A percentile compares a stretch with the other conserved stretches of the same genome.
phyloP scores from a whole-genome alignment of 2,888 invertebrate genomes.

The Catocala fraxini region DNA sequence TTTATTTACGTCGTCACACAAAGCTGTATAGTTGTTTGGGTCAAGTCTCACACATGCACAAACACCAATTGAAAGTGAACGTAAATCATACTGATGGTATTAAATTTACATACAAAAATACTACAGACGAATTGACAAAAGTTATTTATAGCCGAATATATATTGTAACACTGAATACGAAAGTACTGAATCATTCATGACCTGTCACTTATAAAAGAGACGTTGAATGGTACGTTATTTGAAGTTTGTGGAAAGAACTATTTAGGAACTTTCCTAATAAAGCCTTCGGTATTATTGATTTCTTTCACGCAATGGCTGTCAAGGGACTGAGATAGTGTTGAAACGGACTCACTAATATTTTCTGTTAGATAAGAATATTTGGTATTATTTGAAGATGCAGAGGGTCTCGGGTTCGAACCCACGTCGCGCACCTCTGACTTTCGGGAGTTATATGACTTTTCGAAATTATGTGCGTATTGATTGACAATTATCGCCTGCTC shows the following conservation, averaged over 20 bases:
- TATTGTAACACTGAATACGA: conserved; percentile 1
- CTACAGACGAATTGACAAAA: not conserved
- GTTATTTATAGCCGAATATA: not conserved
- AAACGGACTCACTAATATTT: not conserved
- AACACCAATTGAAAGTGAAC: too few species aligned
- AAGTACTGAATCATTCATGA: conserved; percentile 12
- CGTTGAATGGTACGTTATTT: conserved; percentile 20
- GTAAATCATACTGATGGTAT: too few species aligned
- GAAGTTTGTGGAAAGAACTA: conserved; percentile 31
- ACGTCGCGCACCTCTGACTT: too few species aligned
- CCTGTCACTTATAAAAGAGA: conserved; percentile 13
- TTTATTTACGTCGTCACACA: too few species aligned
- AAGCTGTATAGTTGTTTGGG: too few species aligned
- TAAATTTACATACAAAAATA: conserved; percentile 3
- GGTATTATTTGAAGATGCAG: not conserved
- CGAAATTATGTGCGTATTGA: too few species aligned
- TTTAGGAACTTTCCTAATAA: conserved; percentile 58
- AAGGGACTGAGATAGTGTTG: conserved; percentile 1
- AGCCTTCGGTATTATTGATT: conserved; percentile 55
- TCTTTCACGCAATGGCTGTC: conserved; percentile 35
- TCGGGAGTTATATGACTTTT: too few species aligned
- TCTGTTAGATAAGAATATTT: not conserved
- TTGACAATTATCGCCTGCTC: too few species aligned
- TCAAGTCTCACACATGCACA: too few species aligned
- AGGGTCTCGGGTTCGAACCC: too few species aligned